Conservation (phyloP, 1,140 invertebrate genomes). For the Ectropis grisescens region DNA sequence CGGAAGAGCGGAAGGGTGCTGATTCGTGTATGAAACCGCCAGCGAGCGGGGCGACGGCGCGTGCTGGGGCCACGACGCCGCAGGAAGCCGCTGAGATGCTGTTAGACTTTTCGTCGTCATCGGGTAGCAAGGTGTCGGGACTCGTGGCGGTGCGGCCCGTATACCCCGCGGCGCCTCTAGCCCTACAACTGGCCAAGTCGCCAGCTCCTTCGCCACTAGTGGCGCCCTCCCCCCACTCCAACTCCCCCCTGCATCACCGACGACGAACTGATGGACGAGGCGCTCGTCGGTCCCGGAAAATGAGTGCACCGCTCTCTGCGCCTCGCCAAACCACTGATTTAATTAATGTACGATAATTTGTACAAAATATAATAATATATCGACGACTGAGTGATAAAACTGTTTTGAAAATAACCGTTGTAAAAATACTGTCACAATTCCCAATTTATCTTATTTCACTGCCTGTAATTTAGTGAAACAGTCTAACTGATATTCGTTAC, state of each 20-base stretch:
- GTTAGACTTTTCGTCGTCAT: conserved; percentile 75
- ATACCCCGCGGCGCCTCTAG: conserved; percentile 76
- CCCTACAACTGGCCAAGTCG: conserved; percentile 84
- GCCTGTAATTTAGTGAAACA: too few species aligned
- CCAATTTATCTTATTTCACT: too few species aligned
- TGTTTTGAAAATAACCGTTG: too few species aligned
- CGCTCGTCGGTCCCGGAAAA: conserved; percentile 79
- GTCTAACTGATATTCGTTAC: too few species aligned
- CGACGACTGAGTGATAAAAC: too few species aligned
- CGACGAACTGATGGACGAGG: conserved; percentile 91
- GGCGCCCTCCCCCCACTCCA: conserved; percentile 79
- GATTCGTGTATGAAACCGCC: conserved; percentile 63
- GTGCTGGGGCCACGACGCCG: conserved; percentile 60
- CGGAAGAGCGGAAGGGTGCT: conserved; percentile 50
- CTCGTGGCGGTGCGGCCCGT: conserved; percentile 69
- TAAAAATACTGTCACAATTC: too few species aligned
- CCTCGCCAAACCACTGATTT: neutral
- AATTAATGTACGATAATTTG: too few species aligned
- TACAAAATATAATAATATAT: too few species aligned
- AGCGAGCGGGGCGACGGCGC: conserved; percentile 38
- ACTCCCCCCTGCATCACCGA: conserved; percentile 88
- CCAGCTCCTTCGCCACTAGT: conserved; percentile 79
- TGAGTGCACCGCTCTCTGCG: conserved; percentile 20
- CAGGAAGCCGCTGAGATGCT: conserved; percentile 75
- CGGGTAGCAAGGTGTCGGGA: conserved; percentile 58